A percentile compares a stretch with the other conserved stretches of the same genome.
These are phyloP conservation scores for Limonius californicus DNA, from an alignment of 1,140 invertebrate genomes.

Conservation along the genomic window DNA sequence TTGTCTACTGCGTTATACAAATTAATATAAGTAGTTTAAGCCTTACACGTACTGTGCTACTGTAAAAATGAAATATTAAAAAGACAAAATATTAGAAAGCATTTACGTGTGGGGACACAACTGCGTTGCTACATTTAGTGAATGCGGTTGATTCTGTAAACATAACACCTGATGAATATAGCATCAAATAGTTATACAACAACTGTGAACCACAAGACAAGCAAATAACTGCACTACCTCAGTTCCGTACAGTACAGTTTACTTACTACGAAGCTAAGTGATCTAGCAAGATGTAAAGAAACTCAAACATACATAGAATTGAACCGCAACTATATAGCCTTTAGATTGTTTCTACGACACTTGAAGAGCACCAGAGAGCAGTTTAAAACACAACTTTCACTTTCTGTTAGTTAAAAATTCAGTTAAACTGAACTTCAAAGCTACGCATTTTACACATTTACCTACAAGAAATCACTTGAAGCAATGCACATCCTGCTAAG, in stretches of 20 bases:
- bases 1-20: background rate
- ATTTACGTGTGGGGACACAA: conserved; percentile 42
- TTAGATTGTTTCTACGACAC: conserved; percentile 3
- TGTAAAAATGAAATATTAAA: conserved; percentile 4
- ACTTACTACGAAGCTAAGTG: conserved; percentile 40
- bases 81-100: conserved; percentile 24
- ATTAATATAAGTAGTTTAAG: conserved; percentile 1
- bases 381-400: conserved; percentile 13
- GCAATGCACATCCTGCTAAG: background rate
- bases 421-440: background rate
- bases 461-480: background rate
- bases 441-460: conserved; percentile 12
- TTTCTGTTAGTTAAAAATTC: conserved; percentile 5
- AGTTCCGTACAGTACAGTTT: conserved; percentile 30
- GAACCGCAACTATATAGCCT: conserved; percentile 5
- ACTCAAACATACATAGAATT: conserved; percentile 12
- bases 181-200: conserved; percentile 9
- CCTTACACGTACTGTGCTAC: conserved; percentile 1
- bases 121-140: conserved; percentile 46
- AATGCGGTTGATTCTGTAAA: conserved; percentile 45
- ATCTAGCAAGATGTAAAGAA: conserved; percentile 19
- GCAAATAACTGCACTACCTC: conserved; percentile 17
- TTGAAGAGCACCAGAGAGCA: conserved; percentile 11
- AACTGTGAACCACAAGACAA: conserved; percentile 2
- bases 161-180: conserved; percentile 31